Base-by-base conservation (phyloP, 2,113 vertebrate genomes). In the Proteles cristata region DNA sequence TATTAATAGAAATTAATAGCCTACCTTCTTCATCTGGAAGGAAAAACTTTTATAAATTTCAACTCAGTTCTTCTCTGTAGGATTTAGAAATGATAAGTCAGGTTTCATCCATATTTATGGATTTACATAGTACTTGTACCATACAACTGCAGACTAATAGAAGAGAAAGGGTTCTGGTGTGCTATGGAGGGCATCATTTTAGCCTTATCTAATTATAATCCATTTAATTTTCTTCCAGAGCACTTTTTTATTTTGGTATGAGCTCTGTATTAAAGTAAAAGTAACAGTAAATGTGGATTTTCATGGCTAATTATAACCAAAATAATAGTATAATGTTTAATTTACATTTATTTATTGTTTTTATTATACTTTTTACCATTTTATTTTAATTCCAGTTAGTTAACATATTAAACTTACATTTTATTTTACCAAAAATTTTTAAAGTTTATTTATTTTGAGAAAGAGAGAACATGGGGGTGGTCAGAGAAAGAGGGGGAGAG, bases 1-100 rank as follows among this genome's bases (percentile, higher is more conserved):
- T 96, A 93, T 93, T 87, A 96, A 97, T 96, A 97, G 95, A 96
- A 89, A 89, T 90, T 96, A 97, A 93, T 94, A 94, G 48, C 81
- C 68, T 84, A 79, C 7, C 31, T 94, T 35, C 23, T 84, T 96
- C 39, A 53, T 94, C 63, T 94, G 74, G 43, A 61, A 94, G 39
- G 68, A 55, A 85, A 79, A 61, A 53, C 5, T 12, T 88, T 19
- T 31, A 61, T 84, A 69, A 63, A 25, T 87, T 82, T 90, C 45
- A 85, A 63, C 45, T 4, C 65, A 4, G 28, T 23, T 82, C 43
- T 93, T 26, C n/a, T 90, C 82, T 83, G 81, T 76, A 79, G 35
- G 25, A 7, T 79, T 86, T 76, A 83, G 50, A 87, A 84, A 50
- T 28, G 71, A 66, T 61, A 76, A 79, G 43, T 35, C 26, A 50